Base-by-base conservation (phyloP, 2,888 invertebrate species). In the Aphelenchoides bicaudatus region DNA sequence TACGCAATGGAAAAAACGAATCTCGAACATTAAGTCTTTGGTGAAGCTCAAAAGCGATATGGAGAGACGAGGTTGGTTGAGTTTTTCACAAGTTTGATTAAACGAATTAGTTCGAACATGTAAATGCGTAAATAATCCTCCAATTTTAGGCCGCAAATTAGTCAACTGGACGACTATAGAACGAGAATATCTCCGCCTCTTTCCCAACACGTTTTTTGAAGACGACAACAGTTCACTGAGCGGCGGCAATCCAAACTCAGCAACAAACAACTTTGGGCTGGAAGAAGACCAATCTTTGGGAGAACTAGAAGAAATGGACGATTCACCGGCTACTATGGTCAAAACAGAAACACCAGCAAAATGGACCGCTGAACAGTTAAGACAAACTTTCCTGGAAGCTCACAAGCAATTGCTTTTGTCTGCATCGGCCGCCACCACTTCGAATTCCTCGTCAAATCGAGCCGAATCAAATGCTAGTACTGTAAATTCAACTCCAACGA, bases 121-220 rank as follows among this genome's bases (percentile, higher is more conserved):
- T 13, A 34, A 34, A 34, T 16, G 13, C 16, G 34, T 34, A 13
- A 34, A 34, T 13, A 43, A 21, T 43, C 6, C 29, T 13, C 8
- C n/a, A 30, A 48, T 21, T 51, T 51, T 51, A n/a, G 39, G 52
- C 19, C 31, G 52, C 19, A 39, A 39, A 10, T 25, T 16, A 28
- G 52, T 51, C 23, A 51, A 51, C 21, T 51, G 52, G 52, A 51
- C 52, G 19, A 16, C 34, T n/a, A 51, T 51, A 10, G 52, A 51
- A 30, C 28, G 27, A 30, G 52, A 51, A 23, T 51, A 51, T 30
- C 3, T 51, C 38, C 31, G 52, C 31, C 3, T 51, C 19, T 51
- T 51, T 37, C 52, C 52, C 16, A 31, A 51, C 43, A n/a, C 8
- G 21, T 19, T 19, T n/a, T 21, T 43, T n/a, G 43, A 43, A 8